Conservation (phyloP, 2,888 invertebrate species). For the Epiperipatus broadwayi region DNA sequence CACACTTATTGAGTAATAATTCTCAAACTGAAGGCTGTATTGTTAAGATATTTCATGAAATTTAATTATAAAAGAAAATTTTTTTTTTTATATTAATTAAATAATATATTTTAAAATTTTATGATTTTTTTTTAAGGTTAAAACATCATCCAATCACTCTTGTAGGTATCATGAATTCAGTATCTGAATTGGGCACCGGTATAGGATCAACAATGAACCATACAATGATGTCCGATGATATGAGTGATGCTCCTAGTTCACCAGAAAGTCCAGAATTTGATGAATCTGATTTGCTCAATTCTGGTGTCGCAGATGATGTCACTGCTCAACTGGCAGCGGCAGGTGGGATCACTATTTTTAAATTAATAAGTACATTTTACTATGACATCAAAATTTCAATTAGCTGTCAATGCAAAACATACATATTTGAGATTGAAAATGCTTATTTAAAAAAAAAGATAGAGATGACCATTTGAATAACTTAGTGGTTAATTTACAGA, state of each 20-base stretch:
- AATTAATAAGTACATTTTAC: not conserved
- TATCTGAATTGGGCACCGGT: conserved; percentile 14
- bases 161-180: conserved; percentile 15
- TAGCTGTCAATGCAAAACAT: no score
- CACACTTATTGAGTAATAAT: no score
- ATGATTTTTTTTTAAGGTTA: no score
- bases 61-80: not conserved
- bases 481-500: no score
- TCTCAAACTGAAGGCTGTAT: no score
- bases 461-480: no score
- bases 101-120: no score
- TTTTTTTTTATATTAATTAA: no score
- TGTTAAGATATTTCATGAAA: no score
- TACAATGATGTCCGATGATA: conserved; percentile 19
- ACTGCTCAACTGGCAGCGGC: conserved; percentile 89
- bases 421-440: no score
- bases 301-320: conserved; percentile 75
- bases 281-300: conserved; percentile 58
- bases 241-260: conserved; percentile 29
- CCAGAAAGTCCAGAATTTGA: conserved; percentile 36
- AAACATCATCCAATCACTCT: no score
- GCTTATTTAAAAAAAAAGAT: no score
- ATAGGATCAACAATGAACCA: conserved; percentile 18
- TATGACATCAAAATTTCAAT: not conserved
- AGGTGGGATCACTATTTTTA: conserved; percentile 39